These are phyloP conservation scores for Ornithoptera alexandrae DNA, from an alignment of 2,888 invertebrate genomes.

Conservation along the genomic window DNA sequence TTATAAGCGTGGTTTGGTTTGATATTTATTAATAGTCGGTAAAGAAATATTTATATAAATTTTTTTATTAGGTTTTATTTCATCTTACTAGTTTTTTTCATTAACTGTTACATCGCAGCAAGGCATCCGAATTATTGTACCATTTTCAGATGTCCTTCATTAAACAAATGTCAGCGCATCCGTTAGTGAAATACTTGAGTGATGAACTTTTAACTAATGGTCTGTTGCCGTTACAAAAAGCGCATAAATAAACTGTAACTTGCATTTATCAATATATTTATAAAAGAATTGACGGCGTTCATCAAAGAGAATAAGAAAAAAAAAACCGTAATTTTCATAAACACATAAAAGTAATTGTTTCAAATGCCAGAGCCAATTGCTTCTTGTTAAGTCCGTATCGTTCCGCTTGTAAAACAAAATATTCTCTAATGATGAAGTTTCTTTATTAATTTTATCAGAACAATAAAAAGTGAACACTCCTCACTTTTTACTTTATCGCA, in stretches of 20 bases:
- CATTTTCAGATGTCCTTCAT: constrained; percentile 1
- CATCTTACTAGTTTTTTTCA: no score
- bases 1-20: no score
- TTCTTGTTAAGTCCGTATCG: constrained; percentile 1
- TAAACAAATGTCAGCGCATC: constrained; percentile 13
- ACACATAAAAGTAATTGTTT: constrained; percentile 1
- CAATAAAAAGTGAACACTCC: no score
- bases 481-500: no score
- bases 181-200: background rate
- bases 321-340: constrained; percentile 2
- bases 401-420: background rate
- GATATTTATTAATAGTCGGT: no score
- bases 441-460: background rate
- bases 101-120: background rate
- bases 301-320: background rate
- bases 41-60: no score
- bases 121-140: background rate
- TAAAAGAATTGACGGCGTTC: background rate
- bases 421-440: background rate
- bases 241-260: background rate
- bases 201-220: constrained; percentile 18
- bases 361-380: background rate
- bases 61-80: no score
- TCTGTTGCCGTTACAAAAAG: background rate
- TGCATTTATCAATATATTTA: background rate